These are phyloP conservation scores for Sebastiscus albofasciatus DNA, from an alignment of 2,797 vertebrate species.

Conservation along the genomic window DNA sequence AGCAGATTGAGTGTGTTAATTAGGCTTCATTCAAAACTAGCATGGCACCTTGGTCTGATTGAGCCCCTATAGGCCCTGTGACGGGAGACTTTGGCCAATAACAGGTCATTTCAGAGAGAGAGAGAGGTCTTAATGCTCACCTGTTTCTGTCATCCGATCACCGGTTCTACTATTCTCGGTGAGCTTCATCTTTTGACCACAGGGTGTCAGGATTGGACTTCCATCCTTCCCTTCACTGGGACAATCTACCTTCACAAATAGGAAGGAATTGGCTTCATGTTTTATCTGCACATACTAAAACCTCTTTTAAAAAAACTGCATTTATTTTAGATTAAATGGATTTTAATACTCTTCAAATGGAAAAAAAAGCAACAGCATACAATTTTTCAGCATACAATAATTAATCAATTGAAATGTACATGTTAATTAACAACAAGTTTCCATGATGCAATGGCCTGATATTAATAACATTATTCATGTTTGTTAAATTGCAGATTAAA, in stretches of 20 bases:
- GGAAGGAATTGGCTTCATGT: background rate
- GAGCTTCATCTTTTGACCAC: slow-evolving; percentile 26
- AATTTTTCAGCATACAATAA: background rate
- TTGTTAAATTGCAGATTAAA: background rate
- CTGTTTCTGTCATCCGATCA: too few relatives aligned
- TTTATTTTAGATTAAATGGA: background rate
- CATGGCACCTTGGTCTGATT: background rate
- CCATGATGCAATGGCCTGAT: background rate
- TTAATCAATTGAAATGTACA: background rate
- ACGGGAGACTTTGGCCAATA: too few relatives aligned
- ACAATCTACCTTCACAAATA: background rate
- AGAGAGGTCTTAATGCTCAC: too few relatives aligned
- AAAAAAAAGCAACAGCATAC: background rate
- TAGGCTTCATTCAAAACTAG: background rate
- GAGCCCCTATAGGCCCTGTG: background rate
- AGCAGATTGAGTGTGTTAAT: background rate
- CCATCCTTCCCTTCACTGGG: too few relatives aligned
- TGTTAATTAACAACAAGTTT: background rate
- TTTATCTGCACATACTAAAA: background rate
- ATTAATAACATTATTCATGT: background rate
- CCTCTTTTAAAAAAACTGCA: too few relatives aligned
- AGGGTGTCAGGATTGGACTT: slow-evolving; percentile 17
- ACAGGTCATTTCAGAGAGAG: too few relatives aligned
- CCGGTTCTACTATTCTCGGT: accelerated
- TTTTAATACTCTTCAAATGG: background rate